A percentile compares a stretch with the other conserved stretches of the same genome.
Evolutionary conservation across 2,113 vertebrate genomes (phyloP).

Genomic region (Pyrgilauda ruficollis): DNA sequence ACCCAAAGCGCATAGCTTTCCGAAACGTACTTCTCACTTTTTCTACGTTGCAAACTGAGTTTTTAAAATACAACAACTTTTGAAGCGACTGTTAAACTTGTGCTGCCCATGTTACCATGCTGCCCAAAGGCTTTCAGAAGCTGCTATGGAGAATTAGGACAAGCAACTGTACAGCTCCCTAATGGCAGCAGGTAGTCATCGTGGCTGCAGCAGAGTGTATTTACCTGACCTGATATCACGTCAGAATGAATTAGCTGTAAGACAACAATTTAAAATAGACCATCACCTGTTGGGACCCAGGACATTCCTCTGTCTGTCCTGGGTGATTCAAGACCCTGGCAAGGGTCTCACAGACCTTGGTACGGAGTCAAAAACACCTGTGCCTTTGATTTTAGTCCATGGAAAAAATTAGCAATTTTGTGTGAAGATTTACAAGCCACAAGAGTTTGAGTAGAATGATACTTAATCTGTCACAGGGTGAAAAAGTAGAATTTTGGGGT

Average conservation of each 20-base stretch:
- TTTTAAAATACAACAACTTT: slow-evolving; percentile 76
- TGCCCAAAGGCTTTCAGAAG: slow-evolving; percentile 39
- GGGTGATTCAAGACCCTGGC: too few relatives aligned
- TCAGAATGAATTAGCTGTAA: slow-evolving; percentile 57
- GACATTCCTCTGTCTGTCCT: too few relatives aligned
- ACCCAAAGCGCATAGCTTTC: slow-evolving; percentile 40
- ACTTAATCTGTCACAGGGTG: too few relatives aligned
- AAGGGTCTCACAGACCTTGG: too few relatives aligned
- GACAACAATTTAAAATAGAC: slow-evolving; percentile 41
- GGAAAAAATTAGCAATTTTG: too few relatives aligned
- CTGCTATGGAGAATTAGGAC: slow-evolving; percentile 19
- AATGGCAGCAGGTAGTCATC: slow-evolving; percentile 26
- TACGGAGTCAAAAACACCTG: too few relatives aligned
- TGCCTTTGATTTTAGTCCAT: too few relatives aligned
- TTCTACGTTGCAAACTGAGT: slow-evolving; percentile 62
- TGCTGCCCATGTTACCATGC: slow-evolving; percentile 5
- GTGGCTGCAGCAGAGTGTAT: slow-evolving; percentile 59
- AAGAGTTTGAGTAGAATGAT: too few relatives aligned
- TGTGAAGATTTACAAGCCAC: too few relatives aligned
- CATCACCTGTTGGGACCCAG: not conserved
- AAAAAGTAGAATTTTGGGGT: too few relatives aligned
- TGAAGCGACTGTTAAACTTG: slow-evolving; percentile 56
- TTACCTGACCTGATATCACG: slow-evolving; percentile 79
- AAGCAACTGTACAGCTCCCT: slow-evolving; percentile 12
- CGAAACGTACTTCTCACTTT: slow-evolving; percentile 71